phyloP scores from a whole-genome alignment of 2,797 vertebrate species.

The Sebastes nivosus region DNA sequence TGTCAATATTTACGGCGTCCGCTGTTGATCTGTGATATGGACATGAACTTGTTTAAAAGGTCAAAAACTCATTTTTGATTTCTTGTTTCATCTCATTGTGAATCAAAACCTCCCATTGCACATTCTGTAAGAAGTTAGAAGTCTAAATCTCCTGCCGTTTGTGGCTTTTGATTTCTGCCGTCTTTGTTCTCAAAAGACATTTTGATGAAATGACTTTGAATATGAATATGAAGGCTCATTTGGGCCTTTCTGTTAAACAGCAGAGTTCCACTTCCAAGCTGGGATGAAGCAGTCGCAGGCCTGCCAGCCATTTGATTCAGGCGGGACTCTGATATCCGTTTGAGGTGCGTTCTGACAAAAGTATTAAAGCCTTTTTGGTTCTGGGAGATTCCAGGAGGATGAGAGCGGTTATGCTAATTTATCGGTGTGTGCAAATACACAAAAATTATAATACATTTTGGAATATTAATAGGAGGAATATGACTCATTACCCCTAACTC shows the following conservation, averaged over 20 bases:
- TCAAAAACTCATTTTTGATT: not conserved
- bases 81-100: not conserved
- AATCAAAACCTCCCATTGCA: not conserved
- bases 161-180: constrained; percentile 9
- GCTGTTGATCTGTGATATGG: not conserved
- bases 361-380: constrained; percentile 17
- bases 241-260: constrained; percentile 11
- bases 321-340: constrained; percentile 22
- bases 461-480: constrained; percentile 2
- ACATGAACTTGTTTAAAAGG: not conserved
- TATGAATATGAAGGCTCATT: constrained; percentile 25
- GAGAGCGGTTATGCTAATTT: constrained; percentile 9
- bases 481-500: not conserved
- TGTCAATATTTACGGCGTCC: not conserved
- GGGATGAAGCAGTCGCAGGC: constrained; percentile 8
- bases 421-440: not conserved
- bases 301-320: constrained; percentile 37
- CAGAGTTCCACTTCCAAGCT: constrained; percentile 19
- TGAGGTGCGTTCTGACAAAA: constrained; percentile 50
- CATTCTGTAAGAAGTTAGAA: not conserved
- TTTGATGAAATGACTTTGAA: constrained; percentile 5
- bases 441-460: constrained; percentile 2
- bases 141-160: constrained; percentile 1
- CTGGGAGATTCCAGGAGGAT: constrained; percentile 11
- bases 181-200: constrained; percentile 22